A percentile compares a stretch with the other conserved stretches of the same genome.
phyloP scores from a whole-genome alignment of 2,888 invertebrate genomes.

The Drosophila cracens region DNA sequence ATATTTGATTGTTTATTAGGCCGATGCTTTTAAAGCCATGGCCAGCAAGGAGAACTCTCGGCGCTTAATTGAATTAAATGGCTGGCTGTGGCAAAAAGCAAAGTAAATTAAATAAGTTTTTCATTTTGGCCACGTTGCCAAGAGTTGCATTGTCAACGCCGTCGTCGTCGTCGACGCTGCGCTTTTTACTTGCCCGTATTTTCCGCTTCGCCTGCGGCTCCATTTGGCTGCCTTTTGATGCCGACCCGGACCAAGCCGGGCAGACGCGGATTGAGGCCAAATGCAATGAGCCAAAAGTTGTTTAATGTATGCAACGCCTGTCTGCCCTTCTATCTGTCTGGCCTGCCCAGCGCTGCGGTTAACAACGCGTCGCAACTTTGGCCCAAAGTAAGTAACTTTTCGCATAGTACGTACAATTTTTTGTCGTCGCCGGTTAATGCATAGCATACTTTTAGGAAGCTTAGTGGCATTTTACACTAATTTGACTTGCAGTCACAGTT shows the following conservation, averaged over 20 bases:
- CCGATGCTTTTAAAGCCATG: slow-evolving; percentile 41
- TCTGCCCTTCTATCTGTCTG: slow-evolving; percentile 25
- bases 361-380: slow-evolving; percentile 79
- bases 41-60: slow-evolving; percentile 56
- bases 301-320: slow-evolving; percentile 79
- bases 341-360: slow-evolving; percentile 61
- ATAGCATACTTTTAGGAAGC: slow-evolving; percentile 74
- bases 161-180: slow-evolving; percentile 53
- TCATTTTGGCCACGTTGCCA: slow-evolving; percentile 72
- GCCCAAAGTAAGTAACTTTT: slow-evolving; percentile 70
- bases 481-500: slow-evolving; percentile 67
- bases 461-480: slow-evolving; percentile 82
- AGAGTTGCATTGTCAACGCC: slow-evolving; percentile 79
- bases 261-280: slow-evolving; percentile 36
- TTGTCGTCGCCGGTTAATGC: slow-evolving; percentile 54
- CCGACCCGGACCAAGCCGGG: slow-evolving; percentile 16
- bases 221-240: slow-evolving; percentile 73
- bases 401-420: slow-evolving; percentile 73
- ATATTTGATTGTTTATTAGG: slow-evolving; percentile 52
- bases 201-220: slow-evolving; percentile 77
- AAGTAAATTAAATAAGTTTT: slow-evolving; percentile 85
- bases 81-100: slow-evolving; percentile 83
- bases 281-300: slow-evolving; percentile 83
- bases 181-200: slow-evolving; percentile 78
- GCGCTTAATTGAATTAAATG: slow-evolving; percentile 84